Evolutionary conservation across 2,797 vertebrate genomes (phyloP).

Genomic region (Enteromius radiatus): DNA sequence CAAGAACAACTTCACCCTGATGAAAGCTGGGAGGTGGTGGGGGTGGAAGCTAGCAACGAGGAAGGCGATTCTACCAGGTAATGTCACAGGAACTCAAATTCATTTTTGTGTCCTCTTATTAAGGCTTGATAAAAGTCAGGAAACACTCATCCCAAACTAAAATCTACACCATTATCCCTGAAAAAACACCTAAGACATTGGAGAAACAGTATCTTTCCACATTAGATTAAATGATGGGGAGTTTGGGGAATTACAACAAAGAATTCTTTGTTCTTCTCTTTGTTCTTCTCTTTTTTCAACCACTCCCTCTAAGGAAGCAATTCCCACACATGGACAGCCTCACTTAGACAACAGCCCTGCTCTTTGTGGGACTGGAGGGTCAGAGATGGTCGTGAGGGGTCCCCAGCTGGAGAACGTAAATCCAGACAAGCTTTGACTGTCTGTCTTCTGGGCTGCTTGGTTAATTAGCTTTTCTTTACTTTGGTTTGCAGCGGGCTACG

Average conservation of each 20-base stretch:
- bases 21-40: constrained; percentile 13
- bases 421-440: constrained; percentile 56
- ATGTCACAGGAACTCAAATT: constrained; percentile 4
- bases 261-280: constrained; percentile 70
- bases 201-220: constrained; percentile 45
- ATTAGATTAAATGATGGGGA: constrained; percentile 42
- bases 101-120: background rate
- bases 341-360: constrained; percentile 54
- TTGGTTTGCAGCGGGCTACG: constrained; percentile 20
- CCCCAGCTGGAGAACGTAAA: constrained; percentile 72
- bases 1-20: constrained; percentile 24
- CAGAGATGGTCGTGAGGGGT: constrained; percentile 60
- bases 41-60: background rate
- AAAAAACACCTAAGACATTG: constrained; percentile 36
- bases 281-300: constrained; percentile 67
- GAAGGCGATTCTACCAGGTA: background rate
- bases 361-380: constrained; percentile 65
- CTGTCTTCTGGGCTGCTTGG: constrained; percentile 28
- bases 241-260: constrained; percentile 67
- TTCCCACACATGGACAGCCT: constrained; percentile 63
- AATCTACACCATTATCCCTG: background rate
- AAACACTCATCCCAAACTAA: background rate
- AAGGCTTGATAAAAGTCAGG: background rate
- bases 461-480: constrained; percentile 42
- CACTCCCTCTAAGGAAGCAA: constrained; percentile 68